phyloP scores from a whole-genome alignment of 2,888 invertebrate genomes.

The Leptogaster cylindrica region DNA sequence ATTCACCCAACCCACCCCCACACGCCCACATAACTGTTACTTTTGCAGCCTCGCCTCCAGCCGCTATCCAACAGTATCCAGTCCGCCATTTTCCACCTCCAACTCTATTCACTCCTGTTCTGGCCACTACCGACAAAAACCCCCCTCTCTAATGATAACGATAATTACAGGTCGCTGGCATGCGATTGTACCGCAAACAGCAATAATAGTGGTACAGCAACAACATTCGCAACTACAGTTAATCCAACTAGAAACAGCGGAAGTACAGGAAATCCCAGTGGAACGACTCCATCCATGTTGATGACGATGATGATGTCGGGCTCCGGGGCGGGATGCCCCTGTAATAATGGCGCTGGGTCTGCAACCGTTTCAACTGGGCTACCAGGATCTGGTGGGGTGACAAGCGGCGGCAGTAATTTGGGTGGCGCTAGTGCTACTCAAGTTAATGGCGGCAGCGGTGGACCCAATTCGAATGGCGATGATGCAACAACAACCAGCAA shows the following conservation, averaged over 20 bases:
- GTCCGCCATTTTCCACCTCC: constrained; percentile 15
- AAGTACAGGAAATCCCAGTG: constrained; percentile 52
- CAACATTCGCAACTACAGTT: constrained; percentile 52
- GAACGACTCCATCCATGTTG: constrained; percentile 52
- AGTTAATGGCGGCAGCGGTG: constrained; percentile 50
- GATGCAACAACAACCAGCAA: constrained; percentile 69
- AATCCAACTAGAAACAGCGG: constrained; percentile 53
- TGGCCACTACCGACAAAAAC: too few species aligned
- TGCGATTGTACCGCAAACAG: constrained; percentile 59
- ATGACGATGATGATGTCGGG: constrained; percentile 49
- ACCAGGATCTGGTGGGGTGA: constrained; percentile 53
- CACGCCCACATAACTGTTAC: neutral
- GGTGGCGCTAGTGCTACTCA: constrained; percentile 48
- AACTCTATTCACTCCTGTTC: neutral
- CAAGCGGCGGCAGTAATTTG: constrained; percentile 43
- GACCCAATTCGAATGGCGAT: constrained; percentile 53
- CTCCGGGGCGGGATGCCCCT: constrained; percentile 20
- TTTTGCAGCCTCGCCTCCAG: neutral
- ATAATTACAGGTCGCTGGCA: constrained; percentile 58
- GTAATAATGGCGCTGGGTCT: constrained; percentile 52
- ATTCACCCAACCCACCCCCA: too few species aligned
- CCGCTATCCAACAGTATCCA: neutral
- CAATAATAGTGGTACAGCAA: constrained; percentile 55
- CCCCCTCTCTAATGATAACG: constrained; percentile 51
- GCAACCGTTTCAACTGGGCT: constrained; percentile 42